Percentiles rank a stretch among this genome's conserved stretches.
Conservation (phyloP, 2,797 vertebrate species). For the Anomalospiza imberbis region DNA sequence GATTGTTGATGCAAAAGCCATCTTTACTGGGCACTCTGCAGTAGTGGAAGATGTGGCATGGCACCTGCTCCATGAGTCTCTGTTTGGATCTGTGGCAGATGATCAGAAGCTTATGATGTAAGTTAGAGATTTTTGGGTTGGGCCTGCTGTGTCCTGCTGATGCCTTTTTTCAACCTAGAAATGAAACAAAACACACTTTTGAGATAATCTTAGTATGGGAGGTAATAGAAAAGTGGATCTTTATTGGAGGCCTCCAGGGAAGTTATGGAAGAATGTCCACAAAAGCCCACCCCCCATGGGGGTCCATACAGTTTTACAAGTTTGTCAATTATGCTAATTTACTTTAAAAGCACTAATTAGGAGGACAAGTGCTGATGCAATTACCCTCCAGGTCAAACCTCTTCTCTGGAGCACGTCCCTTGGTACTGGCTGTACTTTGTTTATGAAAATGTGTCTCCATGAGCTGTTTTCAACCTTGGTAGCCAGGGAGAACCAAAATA, state of each 20-base stretch:
- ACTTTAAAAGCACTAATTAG: neutral
- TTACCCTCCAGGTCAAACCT: neutral
- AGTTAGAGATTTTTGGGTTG: conserved; percentile 29
- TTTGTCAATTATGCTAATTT: neutral
- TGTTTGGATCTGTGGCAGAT: conserved; percentile 93
- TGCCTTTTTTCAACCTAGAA: neutral
- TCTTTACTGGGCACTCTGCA: conserved; percentile 91
- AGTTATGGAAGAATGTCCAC: neutral
- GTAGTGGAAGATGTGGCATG: conserved; percentile 95
- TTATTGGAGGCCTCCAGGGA: neutral
- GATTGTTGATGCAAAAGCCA: conserved; percentile 88
- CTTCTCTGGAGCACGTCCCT: neutral
- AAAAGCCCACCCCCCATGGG: neutral
- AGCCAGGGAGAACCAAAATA: neutral
- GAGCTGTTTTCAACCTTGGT: neutral
- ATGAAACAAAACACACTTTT: neutral
- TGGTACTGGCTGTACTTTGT: neutral
- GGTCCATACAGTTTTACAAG: neutral
- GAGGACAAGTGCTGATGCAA: neutral
- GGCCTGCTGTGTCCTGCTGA: neutral
- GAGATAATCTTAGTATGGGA: neutral
- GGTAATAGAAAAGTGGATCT: neutral
- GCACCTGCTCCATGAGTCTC: conserved; percentile 91
- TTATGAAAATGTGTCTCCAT: neutral
- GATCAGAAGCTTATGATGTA: conserved; percentile 97